Percentiles rank a stretch among this genome's conserved stretches.
Evolutionary conservation across 2,797 vertebrate species (phyloP).

Genomic region (Mormyrops boulengeri): DNA sequence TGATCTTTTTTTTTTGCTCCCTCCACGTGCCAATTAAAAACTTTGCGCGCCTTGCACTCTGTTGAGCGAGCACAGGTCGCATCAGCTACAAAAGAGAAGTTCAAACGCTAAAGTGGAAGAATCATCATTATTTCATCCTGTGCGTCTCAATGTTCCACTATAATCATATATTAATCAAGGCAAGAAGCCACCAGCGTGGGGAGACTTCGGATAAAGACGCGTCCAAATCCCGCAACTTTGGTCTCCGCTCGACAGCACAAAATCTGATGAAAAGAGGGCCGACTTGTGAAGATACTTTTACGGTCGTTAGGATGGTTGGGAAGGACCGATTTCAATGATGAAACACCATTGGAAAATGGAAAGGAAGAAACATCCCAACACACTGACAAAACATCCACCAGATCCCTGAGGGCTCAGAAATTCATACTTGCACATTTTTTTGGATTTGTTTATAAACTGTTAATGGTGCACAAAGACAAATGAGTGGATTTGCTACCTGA

Average conservation of each 20-base stretch:
- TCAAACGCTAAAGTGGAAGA: slow-evolving; percentile 26
- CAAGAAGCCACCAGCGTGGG: slow-evolving; percentile 37
- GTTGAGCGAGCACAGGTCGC: not conserved
- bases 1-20: slow-evolving; percentile 23
- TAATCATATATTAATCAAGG: slow-evolving; percentile 70
- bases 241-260: slow-evolving; percentile 24
- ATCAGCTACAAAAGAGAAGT: slow-evolving; percentile 16
- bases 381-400: not conserved
- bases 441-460: not conserved
- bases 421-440: not conserved
- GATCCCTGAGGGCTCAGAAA: not conserved
- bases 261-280: slow-evolving; percentile 13
- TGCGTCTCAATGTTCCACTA: slow-evolving; percentile 49
- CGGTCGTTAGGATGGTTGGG: slow-evolving; percentile 22
- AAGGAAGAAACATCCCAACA: not conserved
- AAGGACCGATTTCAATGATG: slow-evolving; percentile 11
- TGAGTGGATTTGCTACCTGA: not conserved
- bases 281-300: slow-evolving; percentile 1
- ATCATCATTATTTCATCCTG: slow-evolving; percentile 36
- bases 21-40: slow-evolving; percentile 35
- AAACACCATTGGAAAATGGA: slow-evolving; percentile 14
- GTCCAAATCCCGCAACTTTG: slow-evolving; percentile 26
- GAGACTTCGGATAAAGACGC: slow-evolving; percentile 40
- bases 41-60: slow-evolving; percentile 2
- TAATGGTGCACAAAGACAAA: not conserved